These are phyloP conservation scores for Salvelinus alpinus DNA, from an alignment of 2,113 vertebrate species.

Conservation along the genomic window DNA sequence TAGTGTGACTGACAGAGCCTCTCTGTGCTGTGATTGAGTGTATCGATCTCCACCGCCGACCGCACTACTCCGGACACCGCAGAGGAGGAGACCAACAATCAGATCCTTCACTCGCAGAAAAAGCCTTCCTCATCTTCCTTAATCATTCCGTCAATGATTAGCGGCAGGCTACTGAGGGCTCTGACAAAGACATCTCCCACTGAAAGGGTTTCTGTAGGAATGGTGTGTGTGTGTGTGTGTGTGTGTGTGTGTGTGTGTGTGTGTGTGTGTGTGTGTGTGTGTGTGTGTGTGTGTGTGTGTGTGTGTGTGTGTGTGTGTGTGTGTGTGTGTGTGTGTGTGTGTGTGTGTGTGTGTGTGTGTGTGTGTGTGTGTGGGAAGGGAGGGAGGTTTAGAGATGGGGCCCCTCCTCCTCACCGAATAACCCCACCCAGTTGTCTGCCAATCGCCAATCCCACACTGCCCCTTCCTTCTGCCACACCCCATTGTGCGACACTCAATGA, in stretches of 20 bases:
- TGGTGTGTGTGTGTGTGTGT: background rate
- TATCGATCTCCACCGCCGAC: slow-evolving; percentile 83
- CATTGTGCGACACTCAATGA: slow-evolving; percentile 58
- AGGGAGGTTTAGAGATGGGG: slow-evolving; percentile 31
- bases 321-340: slow-evolving; percentile 3
- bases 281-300: background rate
- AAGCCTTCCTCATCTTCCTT: slow-evolving; percentile 94
- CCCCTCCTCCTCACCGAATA: slow-evolving; percentile 61
- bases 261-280: background rate
- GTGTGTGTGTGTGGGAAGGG: no score
- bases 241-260: no score
- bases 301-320: background rate
- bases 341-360: slow-evolving; percentile 21
- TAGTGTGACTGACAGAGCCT: slow-evolving; percentile 83
- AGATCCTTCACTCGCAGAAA: slow-evolving; percentile 87
- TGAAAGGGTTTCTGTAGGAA: slow-evolving; percentile 12
- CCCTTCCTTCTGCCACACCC: slow-evolving; percentile 24
- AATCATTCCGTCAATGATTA: slow-evolving; percentile 96
- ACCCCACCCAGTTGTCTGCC: slow-evolving; percentile 32
- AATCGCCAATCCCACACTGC: slow-evolving; percentile 36
- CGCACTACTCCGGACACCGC: slow-evolving; percentile 73
- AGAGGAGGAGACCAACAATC: slow-evolving; percentile 86
- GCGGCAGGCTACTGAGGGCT: slow-evolving; percentile 79
- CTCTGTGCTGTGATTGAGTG: slow-evolving; percentile 89
- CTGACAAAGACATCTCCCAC: slow-evolving; percentile 80